Evolutionary conservation across 2,888 invertebrate species (phyloP).

Genomic region (Spodoptera littoralis): DNA sequence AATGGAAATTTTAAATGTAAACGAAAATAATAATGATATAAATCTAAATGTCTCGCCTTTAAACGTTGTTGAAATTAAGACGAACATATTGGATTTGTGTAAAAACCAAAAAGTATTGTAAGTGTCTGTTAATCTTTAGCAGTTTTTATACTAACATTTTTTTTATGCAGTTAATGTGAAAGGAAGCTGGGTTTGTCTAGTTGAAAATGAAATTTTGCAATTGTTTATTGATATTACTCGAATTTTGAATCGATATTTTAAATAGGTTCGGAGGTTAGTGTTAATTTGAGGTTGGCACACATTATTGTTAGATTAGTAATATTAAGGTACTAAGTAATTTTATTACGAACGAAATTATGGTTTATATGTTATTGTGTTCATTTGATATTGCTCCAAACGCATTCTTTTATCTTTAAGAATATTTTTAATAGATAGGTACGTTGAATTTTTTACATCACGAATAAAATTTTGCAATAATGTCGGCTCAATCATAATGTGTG

Average conservation of each 20-base stretch:
- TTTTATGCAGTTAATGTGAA: conserved; percentile 48
- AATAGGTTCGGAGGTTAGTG: conserved; percentile 59
- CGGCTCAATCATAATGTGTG: conserved; percentile 44
- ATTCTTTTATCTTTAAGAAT: conserved; percentile 36
- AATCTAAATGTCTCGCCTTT: conserved; percentile 44
- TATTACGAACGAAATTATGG: conserved; percentile 16
- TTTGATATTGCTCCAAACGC: conserved; percentile 42
- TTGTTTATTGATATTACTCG: conserved; percentile 66
- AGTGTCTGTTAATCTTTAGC: conserved; percentile 58
- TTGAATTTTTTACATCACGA: conserved; percentile 6
- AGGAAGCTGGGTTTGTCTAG: conserved; percentile 19
- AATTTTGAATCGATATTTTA: conserved; percentile 67
- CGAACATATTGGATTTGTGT: conserved; percentile 51
- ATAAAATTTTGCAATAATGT: conserved; percentile 5
- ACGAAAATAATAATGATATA: conserved; percentile 34
- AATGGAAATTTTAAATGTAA: conserved; percentile 48
- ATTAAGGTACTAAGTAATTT: conserved; percentile 25
- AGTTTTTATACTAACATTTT: conserved; percentile 53
- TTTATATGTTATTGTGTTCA: conserved; percentile 52
- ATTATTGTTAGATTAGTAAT: conserved; percentile 38
- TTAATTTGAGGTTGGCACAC: conserved; percentile 50
- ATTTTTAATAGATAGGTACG: conserved; percentile 13
- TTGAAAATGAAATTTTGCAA: conserved; percentile 42
- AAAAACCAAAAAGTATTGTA: conserved; percentile 58
- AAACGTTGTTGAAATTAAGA: conserved; percentile 32